Evolutionary conservation across 2,113 vertebrate species (phyloP), one percentile per base, ranked within the genome.

Genomic region (Dasyornis broadbenti): DNA sequence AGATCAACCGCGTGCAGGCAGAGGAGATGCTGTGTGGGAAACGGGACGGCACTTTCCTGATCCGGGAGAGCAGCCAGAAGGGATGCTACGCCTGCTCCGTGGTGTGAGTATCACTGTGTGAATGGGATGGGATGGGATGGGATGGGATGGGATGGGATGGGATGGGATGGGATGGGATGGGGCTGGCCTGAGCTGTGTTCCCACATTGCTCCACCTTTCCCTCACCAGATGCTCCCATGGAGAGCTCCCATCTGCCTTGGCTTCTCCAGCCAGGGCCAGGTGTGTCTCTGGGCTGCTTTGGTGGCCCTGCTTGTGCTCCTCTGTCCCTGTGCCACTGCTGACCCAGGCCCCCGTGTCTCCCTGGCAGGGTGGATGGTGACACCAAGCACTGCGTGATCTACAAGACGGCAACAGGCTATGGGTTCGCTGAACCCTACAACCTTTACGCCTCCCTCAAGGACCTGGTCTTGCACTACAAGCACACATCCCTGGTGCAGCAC

Each of bases 351-450:
- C 50, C 4, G 21, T 89, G 13, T 94, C 30, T 63, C 77, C 68
- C 92, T 79, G 69, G n/a, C 97, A 99, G 98, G 82, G 98, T 99
- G 95, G 99, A 99, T 0, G 98, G 99, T 5, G 98, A 99, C 94
- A 97, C 98, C 66, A 99, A 99, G 86, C 99, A 99, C 98, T 99
- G 99, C 5, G 98, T 99, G 89, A 99, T 99, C 98, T 99, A 98
- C 98, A 99, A 99, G 97, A 99, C 99, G 0, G 97, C 96, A 24
- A 99, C 98, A 0, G 99, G 99, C 80, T 99, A 99, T 2, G 99
- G 99, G 87, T 99, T 99, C 0, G 99, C 99, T 0, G 99, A 99
- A 70, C 99, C 99, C 91, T 99, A 99, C 98, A 99, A 99, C 96
- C 98, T 99, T 71, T 99, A 99, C 24, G 98, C 98, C 8, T 99